Evolutionary conservation across 2,113 vertebrate genomes (phyloP), one percentile per base, ranked within the genome.

Genomic region (Channa maculata): DNA sequence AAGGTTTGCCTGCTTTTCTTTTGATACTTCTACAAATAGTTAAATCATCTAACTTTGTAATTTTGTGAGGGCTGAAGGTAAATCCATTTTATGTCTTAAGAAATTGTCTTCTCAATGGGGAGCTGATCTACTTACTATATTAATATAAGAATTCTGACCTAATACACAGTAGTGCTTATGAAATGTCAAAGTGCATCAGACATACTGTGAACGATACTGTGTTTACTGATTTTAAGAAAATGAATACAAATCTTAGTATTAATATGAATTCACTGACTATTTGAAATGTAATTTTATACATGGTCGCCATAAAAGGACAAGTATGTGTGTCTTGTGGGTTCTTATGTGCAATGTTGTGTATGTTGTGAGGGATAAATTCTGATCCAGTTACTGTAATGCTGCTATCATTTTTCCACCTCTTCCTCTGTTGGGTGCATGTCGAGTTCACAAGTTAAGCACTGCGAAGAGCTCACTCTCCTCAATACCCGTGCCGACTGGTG

Each of bases 371-470:
- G 64, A 85, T 77, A 73, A 80, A 65, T 86, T 90, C 86, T 91
- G 80, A 91, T 90, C 86, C 86, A 61, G 79, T 90, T 89, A 80
- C 86, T 89, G 78, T 93, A 92, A 92, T 87, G 81, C 80, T 38
- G 71, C 79, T 91, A 89, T 93, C 87, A 80, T 90, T 91, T 87
- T 71, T 82, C 80, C 83, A 86, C 86, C 87, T 86, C 90, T 79
- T 83, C 78, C 78, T 88, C 80, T 89, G 83, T 75, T 83, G 87
- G 82, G 76, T 87, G 85, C 78, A 86, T 84, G 73, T 88, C 61
- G 80, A 88, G 92, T 93, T 93, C 91, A 92, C 88, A 85, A 92
- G 92, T 92, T 93, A 93, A 94, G 91, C 91, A 85, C 89, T 87
- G 80, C 84, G 48, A 91, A 92, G 89, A 89, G 91, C 91, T 91